Conservation (phyloP, 1,140 invertebrate species). For the Drosophila repleta region DNA sequence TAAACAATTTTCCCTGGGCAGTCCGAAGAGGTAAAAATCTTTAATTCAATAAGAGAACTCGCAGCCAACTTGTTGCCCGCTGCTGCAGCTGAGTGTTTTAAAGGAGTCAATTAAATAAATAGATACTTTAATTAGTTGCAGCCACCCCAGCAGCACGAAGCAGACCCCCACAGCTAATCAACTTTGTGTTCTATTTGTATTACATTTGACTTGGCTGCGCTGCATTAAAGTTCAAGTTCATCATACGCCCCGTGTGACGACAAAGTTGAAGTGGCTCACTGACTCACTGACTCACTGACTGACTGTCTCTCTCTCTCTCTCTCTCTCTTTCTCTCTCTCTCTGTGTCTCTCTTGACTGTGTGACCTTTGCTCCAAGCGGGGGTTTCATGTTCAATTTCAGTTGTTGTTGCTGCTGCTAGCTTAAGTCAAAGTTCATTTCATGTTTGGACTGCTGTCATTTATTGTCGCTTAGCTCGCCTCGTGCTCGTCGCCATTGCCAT, state of each 20-base stretch:
- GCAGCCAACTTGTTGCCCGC: neutral
- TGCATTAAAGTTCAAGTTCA: constrained; percentile 39
- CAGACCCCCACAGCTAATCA: constrained; percentile 19
- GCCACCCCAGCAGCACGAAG: neutral
- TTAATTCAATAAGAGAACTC: constrained; percentile 30
- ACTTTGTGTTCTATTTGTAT: constrained; percentile 26
- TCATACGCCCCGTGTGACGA: constrained; percentile 39
- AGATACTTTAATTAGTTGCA: constrained; percentile 30
- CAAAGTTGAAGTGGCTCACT: constrained; percentile 1
- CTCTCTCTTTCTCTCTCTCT: too few relatives aligned
- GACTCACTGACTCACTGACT: neutral
- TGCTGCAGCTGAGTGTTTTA: constrained; percentile 12
- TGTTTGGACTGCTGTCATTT: constrained; percentile 54
- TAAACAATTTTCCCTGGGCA: too few relatives aligned
- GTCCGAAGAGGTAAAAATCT: too few relatives aligned
- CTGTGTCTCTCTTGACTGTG: neutral
- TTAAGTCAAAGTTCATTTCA: constrained; percentile 35
- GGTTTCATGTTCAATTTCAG: constrained; percentile 30
- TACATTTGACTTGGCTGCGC: constrained; percentile 12
- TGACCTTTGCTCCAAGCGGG: constrained; percentile 21
- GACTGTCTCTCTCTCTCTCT: neutral
- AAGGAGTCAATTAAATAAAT: constrained; percentile 30
- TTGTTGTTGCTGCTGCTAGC: constrained; percentile 23
- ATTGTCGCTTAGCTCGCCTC: constrained; percentile 40
- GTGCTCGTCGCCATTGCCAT: constrained; percentile 4